A percentile compares a stretch with the other conserved stretches of the same genome.
phyloP scores from a whole-genome alignment of 2,888 invertebrate genomes.

The Cyclophora punctaria region DNA sequence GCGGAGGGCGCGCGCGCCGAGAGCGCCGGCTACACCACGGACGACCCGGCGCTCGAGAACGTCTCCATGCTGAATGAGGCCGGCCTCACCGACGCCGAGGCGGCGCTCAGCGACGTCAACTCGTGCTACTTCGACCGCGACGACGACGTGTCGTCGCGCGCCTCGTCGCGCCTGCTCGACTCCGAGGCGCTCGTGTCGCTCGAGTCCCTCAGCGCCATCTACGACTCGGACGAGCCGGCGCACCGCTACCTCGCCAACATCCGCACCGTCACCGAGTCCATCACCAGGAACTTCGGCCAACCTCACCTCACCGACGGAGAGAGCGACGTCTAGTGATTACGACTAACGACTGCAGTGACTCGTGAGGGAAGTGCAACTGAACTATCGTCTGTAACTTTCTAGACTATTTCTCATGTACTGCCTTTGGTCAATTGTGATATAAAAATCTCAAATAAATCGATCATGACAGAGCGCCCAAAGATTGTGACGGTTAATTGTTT shows the following conservation, averaged over 20 bases:
- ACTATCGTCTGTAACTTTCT: constrained; percentile 9
- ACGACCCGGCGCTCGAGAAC: constrained; percentile 90
- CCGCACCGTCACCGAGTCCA: constrained; percentile 84
- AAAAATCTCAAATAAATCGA: constrained; percentile 35
- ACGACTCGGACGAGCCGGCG: constrained; percentile 81
- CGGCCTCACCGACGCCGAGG: constrained; percentile 90
- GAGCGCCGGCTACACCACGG: constrained; percentile 90
- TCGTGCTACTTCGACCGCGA: constrained; percentile 84
- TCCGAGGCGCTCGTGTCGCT: constrained; percentile 84
- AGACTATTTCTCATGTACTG: constrained; percentile 24
- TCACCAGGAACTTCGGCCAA: constrained; percentile 84
- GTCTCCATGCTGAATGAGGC: constrained; percentile 90
- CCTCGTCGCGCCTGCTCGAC: constrained; percentile 87
- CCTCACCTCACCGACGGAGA: constrained; percentile 80
- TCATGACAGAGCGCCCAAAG: constrained; percentile 41
- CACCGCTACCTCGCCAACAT: constrained; percentile 83
- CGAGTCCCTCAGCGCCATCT: constrained; percentile 87
- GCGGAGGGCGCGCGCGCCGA: constrained; percentile 72
- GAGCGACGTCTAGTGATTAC: constrained; percentile 74
- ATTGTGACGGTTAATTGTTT: constrained; percentile 22
- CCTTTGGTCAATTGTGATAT: constrained; percentile 46
- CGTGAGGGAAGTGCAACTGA: constrained; percentile 24
- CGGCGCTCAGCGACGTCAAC: constrained; percentile 90
- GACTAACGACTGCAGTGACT: no score
- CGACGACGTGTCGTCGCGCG: constrained; percentile 88